Evolutionary conservation across 1,140 invertebrate genomes (phyloP), one percentile per base, ranked within the genome.

Genomic region (Zaprionus davidi): DNA sequence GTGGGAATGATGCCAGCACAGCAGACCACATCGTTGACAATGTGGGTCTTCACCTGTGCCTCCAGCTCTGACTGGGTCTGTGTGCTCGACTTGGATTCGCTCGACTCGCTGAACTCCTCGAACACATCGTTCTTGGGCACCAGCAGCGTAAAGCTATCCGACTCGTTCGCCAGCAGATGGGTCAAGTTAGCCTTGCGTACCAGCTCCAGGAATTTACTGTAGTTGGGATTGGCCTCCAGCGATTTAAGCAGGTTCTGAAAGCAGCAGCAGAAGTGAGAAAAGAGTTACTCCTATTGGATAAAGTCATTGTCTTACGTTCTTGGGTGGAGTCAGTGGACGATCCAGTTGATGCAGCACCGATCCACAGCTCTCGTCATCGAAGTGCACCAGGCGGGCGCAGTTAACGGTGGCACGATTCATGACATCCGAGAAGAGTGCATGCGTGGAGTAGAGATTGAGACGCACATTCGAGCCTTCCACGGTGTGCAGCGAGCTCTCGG

Each of bases 111-210:
- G 13, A 94, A 74, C 77, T 93, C 93, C 9, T 93, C 92, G 76
- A 96, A 96, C 36, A 95, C 95, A 78, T 95, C 94, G 81, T 96
- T 95, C 11, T 94, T 94, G 4, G 95, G 95, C 13, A 95, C 95
- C 31, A 96, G 86, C 4, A 96, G 88, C 0, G 96, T 96, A 13
- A 93, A 86, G 24, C 79, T 87, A 3, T 78, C 78, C 1, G 79
- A 76, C 6, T 84, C 73, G 57, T 93, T 92, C 20, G 88, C 57
- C 34, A 93, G 64, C 36, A 92, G 36, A 17, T 81, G 75, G 17
- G 91, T 93, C 22, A 93, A 68, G 76, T 93, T 93, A 9, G 92
- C 91, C 58, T 82, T 76, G 34, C 83, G 84, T 6, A 93, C 85
- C 26, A 92, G 65, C 24, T 92, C 85, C 49, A 92, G 59, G 87